Conservation (phyloP, 1,140 invertebrate species). For the Dreissena rostriformis region DNA sequence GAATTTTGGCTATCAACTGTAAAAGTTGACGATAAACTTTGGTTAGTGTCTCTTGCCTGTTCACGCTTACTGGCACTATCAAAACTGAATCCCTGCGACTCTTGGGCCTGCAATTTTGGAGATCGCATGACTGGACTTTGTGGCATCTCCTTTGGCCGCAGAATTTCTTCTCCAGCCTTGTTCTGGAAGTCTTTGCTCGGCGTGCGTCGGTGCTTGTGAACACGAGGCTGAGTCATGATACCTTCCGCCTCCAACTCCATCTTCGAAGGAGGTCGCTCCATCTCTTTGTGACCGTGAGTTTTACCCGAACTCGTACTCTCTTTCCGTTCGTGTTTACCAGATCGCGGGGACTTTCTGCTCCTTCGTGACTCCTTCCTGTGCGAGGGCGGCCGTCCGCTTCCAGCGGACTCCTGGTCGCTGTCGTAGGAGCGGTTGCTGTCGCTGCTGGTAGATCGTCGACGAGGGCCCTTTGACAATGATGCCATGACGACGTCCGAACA, state of each 20-base stretch:
- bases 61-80: conserved; percentile 34
- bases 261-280: conserved; percentile 40
- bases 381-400: conserved; percentile 52
- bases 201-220: conserved; percentile 62
- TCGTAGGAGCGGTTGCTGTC: conserved; percentile 65
- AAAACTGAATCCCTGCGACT: conserved; percentile 57
- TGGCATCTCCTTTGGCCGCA: conserved; percentile 46
- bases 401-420: conserved; percentile 66
- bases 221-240: conserved; percentile 60
- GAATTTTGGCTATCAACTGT: conserved; percentile 56
- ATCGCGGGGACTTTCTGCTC: conserved; percentile 58
- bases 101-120: conserved; percentile 32
- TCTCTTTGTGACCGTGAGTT: background rate
- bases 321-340: conserved; percentile 24
- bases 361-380: conserved; percentile 54
- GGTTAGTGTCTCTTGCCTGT: conserved; percentile 29
- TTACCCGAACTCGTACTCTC: conserved; percentile 33
- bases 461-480: conserved; percentile 58
- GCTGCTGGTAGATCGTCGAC: conserved; percentile 58
- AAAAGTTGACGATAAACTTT: conserved; percentile 51
- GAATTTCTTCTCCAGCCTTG: conserved; percentile 25
- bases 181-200: conserved; percentile 56
- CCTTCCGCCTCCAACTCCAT: conserved; percentile 45
- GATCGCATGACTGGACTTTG: conserved; percentile 42
- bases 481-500: conserved; percentile 73